Evolutionary conservation across 2,113 vertebrate genomes (phyloP).

Genomic region (Daphoenositta chrysoptera): DNA sequence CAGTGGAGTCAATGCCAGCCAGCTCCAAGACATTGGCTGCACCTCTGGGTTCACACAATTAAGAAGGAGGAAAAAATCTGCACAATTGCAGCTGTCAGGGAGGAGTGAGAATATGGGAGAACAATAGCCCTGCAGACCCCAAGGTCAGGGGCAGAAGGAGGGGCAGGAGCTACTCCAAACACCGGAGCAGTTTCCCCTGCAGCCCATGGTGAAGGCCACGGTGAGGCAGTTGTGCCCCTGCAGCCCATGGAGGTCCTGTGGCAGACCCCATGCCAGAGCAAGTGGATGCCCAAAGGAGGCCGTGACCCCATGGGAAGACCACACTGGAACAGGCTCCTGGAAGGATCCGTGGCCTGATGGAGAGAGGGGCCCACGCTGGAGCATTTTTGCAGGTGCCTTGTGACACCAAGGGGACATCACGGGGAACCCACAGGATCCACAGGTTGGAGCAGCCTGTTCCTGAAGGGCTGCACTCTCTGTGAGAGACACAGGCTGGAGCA

Average conservation of each 20-base stretch:
- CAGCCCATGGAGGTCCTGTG: fast-evolving
- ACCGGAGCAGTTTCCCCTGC: background rate
- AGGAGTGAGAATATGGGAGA: background rate
- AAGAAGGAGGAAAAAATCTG: background rate
- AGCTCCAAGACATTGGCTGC: background rate
- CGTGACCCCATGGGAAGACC: background rate
- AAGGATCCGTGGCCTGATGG: background rate
- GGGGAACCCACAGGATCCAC: background rate
- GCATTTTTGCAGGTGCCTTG: background rate
- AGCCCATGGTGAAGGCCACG: too few species aligned
- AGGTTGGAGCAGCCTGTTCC: background rate
- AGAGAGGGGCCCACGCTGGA: background rate
- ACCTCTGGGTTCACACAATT: background rate
- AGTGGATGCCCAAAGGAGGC: background rate
- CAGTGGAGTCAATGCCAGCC: background rate
- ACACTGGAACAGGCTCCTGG: background rate
- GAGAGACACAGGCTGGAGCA: background rate
- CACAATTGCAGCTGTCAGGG: background rate
- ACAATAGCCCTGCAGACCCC: background rate
- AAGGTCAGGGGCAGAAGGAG: background rate
- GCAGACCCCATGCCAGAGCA: background rate
- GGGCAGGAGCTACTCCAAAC: background rate
- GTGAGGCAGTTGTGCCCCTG: too few species aligned
- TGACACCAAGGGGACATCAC: background rate
- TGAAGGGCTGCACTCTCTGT: background rate